Evolutionary conservation across 2,888 invertebrate species (phyloP), one percentile per base, ranked within the genome.

Genomic region (Hemistola chrysoprasaria): DNA sequence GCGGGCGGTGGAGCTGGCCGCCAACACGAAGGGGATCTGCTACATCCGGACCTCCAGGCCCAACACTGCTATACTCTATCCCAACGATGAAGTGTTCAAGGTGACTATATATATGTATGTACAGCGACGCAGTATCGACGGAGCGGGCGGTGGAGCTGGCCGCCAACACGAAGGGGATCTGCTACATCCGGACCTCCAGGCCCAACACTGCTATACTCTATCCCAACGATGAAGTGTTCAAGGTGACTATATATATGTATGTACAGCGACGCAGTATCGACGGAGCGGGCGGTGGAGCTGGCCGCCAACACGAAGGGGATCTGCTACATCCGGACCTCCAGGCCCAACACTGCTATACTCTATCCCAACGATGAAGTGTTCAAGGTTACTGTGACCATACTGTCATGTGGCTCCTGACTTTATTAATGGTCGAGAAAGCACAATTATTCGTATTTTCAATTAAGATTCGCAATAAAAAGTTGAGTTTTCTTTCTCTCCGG

Each of bases 1-100:
- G 85, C 92, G 98, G 40, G 96, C 99, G 0, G 95, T 97, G 21
- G 99, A 99, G 88, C 78, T 99, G 49, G 97, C 98, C 0, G 98
- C 99, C 54, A 98, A 98, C 79, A 97, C 96, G 0, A 92, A 93
- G 65, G 98, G 99, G 37, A 92, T 99, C 63, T 98, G 98, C 70
- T 99, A 98, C 90, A 96, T 98, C 63, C 93, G 99, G 59, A 98
- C 98, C 1, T 98, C 98, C 11, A 91, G 99, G 1, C 99, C 99
- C 39, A 94, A 95, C 65, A 97, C 97, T 1, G 83, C 93, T 29
- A 92, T 98, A 7, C 78, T 99, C 30, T 99, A 99, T 78, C 84
- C 91, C 38, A 97, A 95, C 73, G 92, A 97, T 47, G 95, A 97
- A 56, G 71, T 83, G 1, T 97, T 99, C 85, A 87, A 92, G 76